Evolutionary conservation across 2,797 vertebrate species (phyloP).

Genomic region (Nyctibius grandis): DNA sequence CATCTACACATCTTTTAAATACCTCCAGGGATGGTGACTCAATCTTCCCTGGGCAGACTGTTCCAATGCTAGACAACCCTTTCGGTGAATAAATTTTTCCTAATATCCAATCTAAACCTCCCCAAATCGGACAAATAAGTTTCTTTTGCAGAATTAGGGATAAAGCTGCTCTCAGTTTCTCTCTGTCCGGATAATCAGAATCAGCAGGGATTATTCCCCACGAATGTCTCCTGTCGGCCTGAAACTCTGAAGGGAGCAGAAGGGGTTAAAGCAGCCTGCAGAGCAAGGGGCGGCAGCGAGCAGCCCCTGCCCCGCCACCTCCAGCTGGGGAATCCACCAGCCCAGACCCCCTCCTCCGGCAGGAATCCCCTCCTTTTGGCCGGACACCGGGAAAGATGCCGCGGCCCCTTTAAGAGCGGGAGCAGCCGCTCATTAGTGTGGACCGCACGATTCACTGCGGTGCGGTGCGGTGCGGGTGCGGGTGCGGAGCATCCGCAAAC

Average conservation of each 20-base stretch:
- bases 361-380: background rate
- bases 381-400: background rate
- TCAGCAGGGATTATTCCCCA: background rate
- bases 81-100: too few relatives aligned
- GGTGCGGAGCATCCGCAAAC: background rate
- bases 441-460: constrained; percentile 55
- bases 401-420: background rate
- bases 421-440: constrained; percentile 28
- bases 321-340: background rate
- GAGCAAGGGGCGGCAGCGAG: background rate
- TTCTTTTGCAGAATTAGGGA: background rate
- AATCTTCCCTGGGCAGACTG: too few relatives aligned
- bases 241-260: background rate
- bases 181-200: background rate
- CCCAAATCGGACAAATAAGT: rapidly evolving
- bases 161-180: background rate
- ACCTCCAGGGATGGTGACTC: too few relatives aligned
- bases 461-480: background rate
- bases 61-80: too few relatives aligned
- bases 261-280: background rate
- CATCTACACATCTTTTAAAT: too few relatives aligned
- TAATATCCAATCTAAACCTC: too few relatives aligned
- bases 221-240: background rate
- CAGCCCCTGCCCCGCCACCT: rapidly evolving
- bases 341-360: background rate